Conservation (phyloP, 1,140 invertebrate species). For the Coenobita brevimanus region DNA sequence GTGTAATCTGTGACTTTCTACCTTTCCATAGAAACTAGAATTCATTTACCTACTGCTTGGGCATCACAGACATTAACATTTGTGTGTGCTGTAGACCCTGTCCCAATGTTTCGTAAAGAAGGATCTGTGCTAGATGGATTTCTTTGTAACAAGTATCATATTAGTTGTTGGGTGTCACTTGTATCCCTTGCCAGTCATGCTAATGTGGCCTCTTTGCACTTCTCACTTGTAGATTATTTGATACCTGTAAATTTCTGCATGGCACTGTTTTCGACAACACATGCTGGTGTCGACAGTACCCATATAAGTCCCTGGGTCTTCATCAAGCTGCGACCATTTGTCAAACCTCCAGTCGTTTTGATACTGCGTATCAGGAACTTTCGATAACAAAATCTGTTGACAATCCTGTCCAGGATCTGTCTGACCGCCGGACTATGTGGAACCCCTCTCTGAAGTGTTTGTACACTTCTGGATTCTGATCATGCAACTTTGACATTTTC, state of each 20-base stretch:
- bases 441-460: too few relatives aligned
- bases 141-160: not conserved
- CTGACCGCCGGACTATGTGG: too few relatives aligned
- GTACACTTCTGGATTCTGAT: too few relatives aligned
- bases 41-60: not conserved
- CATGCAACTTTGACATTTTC: too few relatives aligned
- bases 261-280: not conserved
- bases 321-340: too few relatives aligned
- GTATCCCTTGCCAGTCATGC: not conserved
- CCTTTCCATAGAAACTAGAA: not conserved
- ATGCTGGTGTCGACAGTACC: not conserved
- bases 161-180: too few relatives aligned
- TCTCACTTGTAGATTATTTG: not conserved
- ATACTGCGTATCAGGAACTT: too few relatives aligned
- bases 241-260: constrained; percentile 3
- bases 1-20: not conserved
- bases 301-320: too few relatives aligned
- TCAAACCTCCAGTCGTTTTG: too few relatives aligned
- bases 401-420: too few relatives aligned
- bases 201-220: too few relatives aligned
- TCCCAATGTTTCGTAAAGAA: not conserved
- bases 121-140: constrained; percentile 1
- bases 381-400: too few relatives aligned
- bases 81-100: not conserved
- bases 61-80: not conserved